Conservation (phyloP, 2,797 vertebrate genomes). For the Pogonophryne albipinna region DNA sequence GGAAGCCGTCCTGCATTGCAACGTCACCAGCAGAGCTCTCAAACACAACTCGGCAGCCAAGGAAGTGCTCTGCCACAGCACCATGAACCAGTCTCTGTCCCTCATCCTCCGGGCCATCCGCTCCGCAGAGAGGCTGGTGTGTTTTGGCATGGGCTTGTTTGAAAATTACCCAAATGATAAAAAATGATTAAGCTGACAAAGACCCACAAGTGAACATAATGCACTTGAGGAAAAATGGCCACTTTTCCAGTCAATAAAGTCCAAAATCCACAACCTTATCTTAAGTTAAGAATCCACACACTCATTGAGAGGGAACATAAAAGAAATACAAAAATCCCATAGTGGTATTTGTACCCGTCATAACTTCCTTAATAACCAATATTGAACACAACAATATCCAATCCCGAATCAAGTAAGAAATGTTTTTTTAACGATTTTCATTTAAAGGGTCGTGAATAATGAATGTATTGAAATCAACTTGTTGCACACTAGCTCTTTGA, state of each 20-base stretch:
- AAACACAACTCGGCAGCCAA: constrained; percentile 35
- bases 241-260: constrained; percentile 4
- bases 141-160: constrained; percentile 92
- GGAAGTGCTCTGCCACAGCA: constrained; percentile 68
- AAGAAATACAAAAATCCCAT: neutral
- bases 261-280: neutral
- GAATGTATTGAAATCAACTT: constrained; percentile 47
- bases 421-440: neutral
- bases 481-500: constrained; percentile 39
- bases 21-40: constrained; percentile 29
- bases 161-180: constrained; percentile 81
- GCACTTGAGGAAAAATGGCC: constrained; percentile 5
- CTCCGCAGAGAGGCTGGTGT: constrained; percentile 90
- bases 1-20: constrained; percentile 70
- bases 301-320: neutral
- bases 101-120: constrained; percentile 88
- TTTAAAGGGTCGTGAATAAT: constrained; percentile 17
- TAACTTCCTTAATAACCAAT: neutral
- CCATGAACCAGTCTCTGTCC: constrained; percentile 83
- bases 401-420: neutral
- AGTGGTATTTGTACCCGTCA: neutral
- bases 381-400: constrained; percentile 2
- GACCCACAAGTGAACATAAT: neutral
- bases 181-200: constrained; percentile 27
- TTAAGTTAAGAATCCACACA: neutral